Base-by-base conservation (phyloP, 2,888 invertebrate genomes). In the Schizaphis graminum region DNA sequence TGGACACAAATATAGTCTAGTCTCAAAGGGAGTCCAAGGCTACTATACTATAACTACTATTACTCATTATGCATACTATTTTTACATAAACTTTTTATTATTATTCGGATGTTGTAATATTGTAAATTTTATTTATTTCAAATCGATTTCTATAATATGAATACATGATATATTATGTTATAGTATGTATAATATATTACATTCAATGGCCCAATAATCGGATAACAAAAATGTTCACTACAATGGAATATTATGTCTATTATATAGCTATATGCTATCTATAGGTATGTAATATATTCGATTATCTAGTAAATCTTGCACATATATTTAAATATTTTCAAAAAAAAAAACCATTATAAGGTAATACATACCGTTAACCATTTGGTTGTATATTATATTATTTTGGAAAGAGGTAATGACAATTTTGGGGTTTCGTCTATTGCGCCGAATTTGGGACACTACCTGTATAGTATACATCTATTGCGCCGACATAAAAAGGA, bases 131-230 rank as follows among this genome's bases (percentile, higher is more conserved):
- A 24, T 56, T 88, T 35, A 53, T 47, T 61, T 61, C 10, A 47
- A 61, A 89, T 61, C 89, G 44, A 61, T 61, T 89, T 61, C 61
- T 16, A 53, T 41, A 86, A 47, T 0, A 26, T n/a, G 8, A 41
- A n/a, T 41, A 41, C 41, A 44, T 85, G n/a, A 53, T 87, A 28
- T 57, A 56, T 35, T 56, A 56, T 56, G 49, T n/a, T 87, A n/a
- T 87, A 53, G 16, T 88, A 35, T 21, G 21, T 44, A 89, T 26
- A 56, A 77, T 35, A 77, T 77, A 61, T 89, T 61, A 61, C 8
- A 89, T 89, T 89, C 47, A 89, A 89, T 61, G n/a, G 16, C 61
- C 56, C 16, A 61, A 89, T 61, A 61, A 89, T 47, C 47, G 8
- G 35, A 56, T 89, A 89, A 56, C 24, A 89, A 89, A 89, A 88